Evolutionary conservation across 2,797 vertebrate species (phyloP).

Genomic region (Smutsia temminckii): DNA sequence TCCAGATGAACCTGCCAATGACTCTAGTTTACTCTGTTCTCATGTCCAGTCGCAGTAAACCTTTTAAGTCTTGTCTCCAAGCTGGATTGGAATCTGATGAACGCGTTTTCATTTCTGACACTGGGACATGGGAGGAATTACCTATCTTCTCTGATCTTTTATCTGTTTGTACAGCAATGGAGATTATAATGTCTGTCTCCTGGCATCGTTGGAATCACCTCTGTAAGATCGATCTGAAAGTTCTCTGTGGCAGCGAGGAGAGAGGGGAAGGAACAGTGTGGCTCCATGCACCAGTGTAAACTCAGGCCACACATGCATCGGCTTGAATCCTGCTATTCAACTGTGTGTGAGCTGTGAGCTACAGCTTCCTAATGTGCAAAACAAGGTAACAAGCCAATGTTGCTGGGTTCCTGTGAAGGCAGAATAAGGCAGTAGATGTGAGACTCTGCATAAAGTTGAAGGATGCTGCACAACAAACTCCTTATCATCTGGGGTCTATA

Average conservation of each 20-base stretch:
- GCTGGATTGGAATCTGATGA: not conserved
- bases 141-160: not conserved
- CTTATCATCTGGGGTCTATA: not conserved
- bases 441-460: not conserved
- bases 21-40: not conserved
- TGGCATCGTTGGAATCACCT: not conserved
- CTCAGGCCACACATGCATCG: rapidly evolving
- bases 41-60: not conserved
- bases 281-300: rapidly evolving
- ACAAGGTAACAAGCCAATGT: no score
- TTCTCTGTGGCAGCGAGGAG: not conserved
- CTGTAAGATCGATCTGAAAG: not conserved
- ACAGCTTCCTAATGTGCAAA: not conserved
- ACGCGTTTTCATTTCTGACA: not conserved
- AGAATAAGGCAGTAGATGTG: not conserved
- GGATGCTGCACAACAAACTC: not conserved
- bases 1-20: not conserved
- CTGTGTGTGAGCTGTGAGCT: not conserved
- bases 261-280: not conserved
- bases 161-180: not conserved
- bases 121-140: not conserved
- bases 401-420: not conserved
- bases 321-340: not conserved
- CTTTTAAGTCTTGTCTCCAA: not conserved
- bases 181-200: not conserved